phyloP scores from a whole-genome alignment of 2,888 invertebrate genomes.

The Andrena dorsata region DNA sequence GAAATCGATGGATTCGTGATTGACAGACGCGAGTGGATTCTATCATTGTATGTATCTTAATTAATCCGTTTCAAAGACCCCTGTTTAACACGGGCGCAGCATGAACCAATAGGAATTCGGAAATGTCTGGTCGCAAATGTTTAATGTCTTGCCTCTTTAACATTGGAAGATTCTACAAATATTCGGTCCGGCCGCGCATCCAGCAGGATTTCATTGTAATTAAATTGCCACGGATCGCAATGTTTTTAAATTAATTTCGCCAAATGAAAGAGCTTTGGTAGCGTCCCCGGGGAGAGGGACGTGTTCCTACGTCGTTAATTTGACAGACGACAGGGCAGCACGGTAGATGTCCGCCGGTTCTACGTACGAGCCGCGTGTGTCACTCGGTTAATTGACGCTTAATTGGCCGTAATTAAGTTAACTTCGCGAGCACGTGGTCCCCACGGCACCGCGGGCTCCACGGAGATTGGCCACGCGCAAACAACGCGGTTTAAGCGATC shows the following conservation, averaged over 20 bases:
- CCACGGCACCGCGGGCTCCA: constrained; percentile 59
- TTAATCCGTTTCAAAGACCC: too few relatives aligned
- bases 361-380: constrained; percentile 61
- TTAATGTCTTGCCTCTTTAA: constrained; percentile 18
- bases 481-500: constrained; percentile 55
- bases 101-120: not conserved
- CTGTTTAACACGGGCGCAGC: not conserved
- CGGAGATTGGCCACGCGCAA: constrained; percentile 69
- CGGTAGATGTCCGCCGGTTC: constrained; percentile 46
- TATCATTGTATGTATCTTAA: too few relatives aligned
- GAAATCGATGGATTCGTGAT: not conserved
- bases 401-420: constrained; percentile 82
- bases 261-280: constrained; percentile 29
- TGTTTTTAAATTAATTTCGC: constrained; percentile 43
- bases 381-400: constrained; percentile 80
- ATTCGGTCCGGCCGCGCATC: not conserved
- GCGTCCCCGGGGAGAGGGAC: constrained; percentile 47
- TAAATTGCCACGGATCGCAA: constrained; percentile 5
- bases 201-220: constrained; percentile 35
- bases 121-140: not conserved
- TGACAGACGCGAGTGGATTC: too few relatives aligned
- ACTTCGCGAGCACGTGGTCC: constrained; percentile 72
- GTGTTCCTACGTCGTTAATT: constrained; percentile 69
- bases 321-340: constrained; percentile 60
- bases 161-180: not conserved